These are phyloP conservation scores for Drosophila pegasa DNA, from an alignment of 2,888 invertebrate genomes.

Conservation along the genomic window DNA sequence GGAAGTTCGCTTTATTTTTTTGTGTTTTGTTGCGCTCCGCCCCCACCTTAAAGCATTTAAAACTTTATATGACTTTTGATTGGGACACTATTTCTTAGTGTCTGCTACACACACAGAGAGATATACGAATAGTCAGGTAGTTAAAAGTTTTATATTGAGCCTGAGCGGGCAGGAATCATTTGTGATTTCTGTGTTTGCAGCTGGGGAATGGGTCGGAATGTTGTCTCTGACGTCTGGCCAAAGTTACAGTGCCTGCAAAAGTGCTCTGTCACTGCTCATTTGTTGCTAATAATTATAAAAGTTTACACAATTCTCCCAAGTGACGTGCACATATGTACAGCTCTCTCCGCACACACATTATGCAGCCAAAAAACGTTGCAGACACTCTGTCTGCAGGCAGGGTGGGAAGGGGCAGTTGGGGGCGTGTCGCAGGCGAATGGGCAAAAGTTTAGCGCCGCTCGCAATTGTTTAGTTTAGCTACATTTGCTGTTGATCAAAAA, in stretches of 20 bases:
- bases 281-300: constrained; percentile 81
- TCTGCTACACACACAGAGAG: constrained; percentile 19
- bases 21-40: constrained; percentile 7
- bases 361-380: constrained; percentile 43
- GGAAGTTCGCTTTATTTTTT: constrained; percentile 27
- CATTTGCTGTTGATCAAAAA: constrained; percentile 62
- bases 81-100: constrained; percentile 55
- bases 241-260: constrained; percentile 64
- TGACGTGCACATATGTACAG: constrained; percentile 46
- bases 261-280: constrained; percentile 79
- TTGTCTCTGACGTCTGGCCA: constrained; percentile 31
- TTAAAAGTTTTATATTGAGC: constrained; percentile 78
- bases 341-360: constrained; percentile 15
- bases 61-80: constrained; percentile 52
- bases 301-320: constrained; percentile 68
- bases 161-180: constrained; percentile 63
- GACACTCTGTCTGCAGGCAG: constrained; percentile 38
- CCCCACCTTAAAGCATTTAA: constrained; percentile 17
- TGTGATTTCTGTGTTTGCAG: constrained; percentile 49
- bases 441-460: constrained; percentile 55
- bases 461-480: constrained; percentile 66
- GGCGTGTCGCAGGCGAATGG: background rate
- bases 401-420: background rate
- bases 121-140: constrained; percentile 61
- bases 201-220: constrained; percentile 16